Evolutionary conservation across 2,797 vertebrate genomes (phyloP), one percentile per base, ranked within the genome.

Genomic region (Pangasius krempfi): DNA sequence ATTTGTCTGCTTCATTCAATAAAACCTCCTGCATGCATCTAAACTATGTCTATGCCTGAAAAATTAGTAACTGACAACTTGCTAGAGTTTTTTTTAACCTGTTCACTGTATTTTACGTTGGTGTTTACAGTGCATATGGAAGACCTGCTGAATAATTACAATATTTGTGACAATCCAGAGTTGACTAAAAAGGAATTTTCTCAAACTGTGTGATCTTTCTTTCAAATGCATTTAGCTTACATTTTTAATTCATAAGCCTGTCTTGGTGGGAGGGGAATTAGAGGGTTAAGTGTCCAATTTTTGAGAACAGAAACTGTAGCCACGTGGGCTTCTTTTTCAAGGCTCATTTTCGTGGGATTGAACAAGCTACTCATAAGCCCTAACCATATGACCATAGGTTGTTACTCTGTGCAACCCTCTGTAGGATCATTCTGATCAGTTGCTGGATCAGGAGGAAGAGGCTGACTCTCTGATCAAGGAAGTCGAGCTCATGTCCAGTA

Each of bases 361-460:
- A 33, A 20, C 44, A 47, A 16, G 6, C 75, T 30, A 14, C 37
- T 27, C 22, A 40, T 56, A 27, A 62, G 12, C 20, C 12, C 22
- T 16, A 44, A 82, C 22, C 2, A 22, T 30, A 5, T 44, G 2
- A 8, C 12, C 54, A 13, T 22, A 18, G 1, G 4, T 12, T 56
- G 52, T 80, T 58, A 40, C 33, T 64, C 25, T 64, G 20, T 76
- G 16, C 22, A 47, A 50, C 12, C 14, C 14, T 87, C 40, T 89
- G 25, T 80, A 99, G 98, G 96, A 96, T 62, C 95, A 98, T 91
- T 93, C 95, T 54, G 96, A 96, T 30, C 95, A 97, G 73, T 96
- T 99, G 91, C 93, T 96, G 82, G 93, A 95, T n/a, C 97, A 98
- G 90, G 96, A 98, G 89, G 95, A 97, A 72, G 95, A 96, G 87